These are phyloP conservation scores for Hartigia nigra DNA, from an alignment of 2,888 invertebrate species.

Conservation along the genomic window DNA sequence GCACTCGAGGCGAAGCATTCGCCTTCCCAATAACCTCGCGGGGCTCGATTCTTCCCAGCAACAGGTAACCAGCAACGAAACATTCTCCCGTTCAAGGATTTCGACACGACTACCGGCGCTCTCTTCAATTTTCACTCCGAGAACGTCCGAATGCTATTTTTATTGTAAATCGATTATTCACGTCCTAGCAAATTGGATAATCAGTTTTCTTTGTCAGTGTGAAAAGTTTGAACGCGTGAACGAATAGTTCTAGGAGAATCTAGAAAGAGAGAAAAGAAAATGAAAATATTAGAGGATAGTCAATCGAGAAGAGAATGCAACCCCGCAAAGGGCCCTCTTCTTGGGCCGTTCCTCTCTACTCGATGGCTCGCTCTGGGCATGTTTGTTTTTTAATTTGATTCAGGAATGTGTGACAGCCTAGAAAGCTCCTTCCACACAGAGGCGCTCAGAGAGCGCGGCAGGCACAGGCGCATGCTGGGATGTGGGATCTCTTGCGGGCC, in stretches of 20 bases:
- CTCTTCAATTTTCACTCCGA: not conserved
- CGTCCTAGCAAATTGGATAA: not conserved
- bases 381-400: slow-evolving; percentile 29
- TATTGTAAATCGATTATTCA: not conserved
- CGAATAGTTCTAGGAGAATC: not conserved
- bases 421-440: slow-evolving; percentile 23
- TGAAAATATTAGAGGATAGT: not conserved
- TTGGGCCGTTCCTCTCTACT: not conserved
- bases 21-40: slow-evolving; percentile 51
- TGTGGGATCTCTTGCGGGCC: not conserved
- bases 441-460: slow-evolving; percentile 6
- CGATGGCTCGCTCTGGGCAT: slow-evolving; percentile 7
- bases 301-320: not conserved
- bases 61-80: slow-evolving; percentile 3
- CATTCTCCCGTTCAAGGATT: slow-evolving; percentile 39
- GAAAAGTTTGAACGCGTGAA: not conserved
- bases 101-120: not conserved
- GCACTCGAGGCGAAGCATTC: slow-evolving; percentile 33
- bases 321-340: slow-evolving; percentile 28
- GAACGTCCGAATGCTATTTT: not conserved
- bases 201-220: not conserved
- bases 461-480: slow-evolving; percentile 1
- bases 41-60: slow-evolving; percentile 34
- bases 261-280: slow-evolving; percentile 54
- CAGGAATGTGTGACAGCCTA: slow-evolving; percentile 27